Evolutionary conservation across 2,113 vertebrate species (phyloP).

Genomic region (Ammodramus savannarum): DNA sequence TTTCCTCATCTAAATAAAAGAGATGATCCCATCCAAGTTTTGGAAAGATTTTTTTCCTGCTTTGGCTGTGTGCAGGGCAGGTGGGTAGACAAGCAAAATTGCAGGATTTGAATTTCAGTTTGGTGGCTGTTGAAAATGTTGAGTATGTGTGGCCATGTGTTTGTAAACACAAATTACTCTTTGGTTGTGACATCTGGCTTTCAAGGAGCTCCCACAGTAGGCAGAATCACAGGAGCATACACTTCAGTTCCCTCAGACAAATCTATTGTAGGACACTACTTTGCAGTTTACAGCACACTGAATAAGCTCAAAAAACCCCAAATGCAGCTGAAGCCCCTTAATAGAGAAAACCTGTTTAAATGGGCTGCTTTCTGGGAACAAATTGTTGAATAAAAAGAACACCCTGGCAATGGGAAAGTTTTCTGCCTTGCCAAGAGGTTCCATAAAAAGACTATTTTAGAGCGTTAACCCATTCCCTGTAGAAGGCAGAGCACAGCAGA

Average conservation of each 20-base stretch:
- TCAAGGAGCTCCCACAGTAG: slow-evolving; percentile 37
- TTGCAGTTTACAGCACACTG: background rate
- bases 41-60: background rate
- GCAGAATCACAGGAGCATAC: slow-evolving; percentile 32
- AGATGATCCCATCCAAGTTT: background rate
- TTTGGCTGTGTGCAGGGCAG: background rate
- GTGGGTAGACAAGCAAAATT: background rate
- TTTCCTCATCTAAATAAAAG: background rate
- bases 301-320: slow-evolving; percentile 47
- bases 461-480: background rate
- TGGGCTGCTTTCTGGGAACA: slow-evolving; percentile 54
- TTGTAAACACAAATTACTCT: slow-evolving; percentile 39
- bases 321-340: slow-evolving; percentile 57
- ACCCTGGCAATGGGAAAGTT: slow-evolving; percentile 7
- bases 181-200: slow-evolving; percentile 42
- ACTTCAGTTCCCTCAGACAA: slow-evolving; percentile 35
- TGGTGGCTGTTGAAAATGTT: background rate
- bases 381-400: slow-evolving; percentile 34
- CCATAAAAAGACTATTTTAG: background rate
- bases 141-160: background rate
- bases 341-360: slow-evolving; percentile 64
- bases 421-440: background rate
- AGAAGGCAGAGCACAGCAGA: background rate
- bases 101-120: background rate
- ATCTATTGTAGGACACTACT: background rate